These are phyloP conservation scores for Lacerta bilineata DNA, from an alignment of 2,797 vertebrate species.

Conservation along the genomic window DNA sequence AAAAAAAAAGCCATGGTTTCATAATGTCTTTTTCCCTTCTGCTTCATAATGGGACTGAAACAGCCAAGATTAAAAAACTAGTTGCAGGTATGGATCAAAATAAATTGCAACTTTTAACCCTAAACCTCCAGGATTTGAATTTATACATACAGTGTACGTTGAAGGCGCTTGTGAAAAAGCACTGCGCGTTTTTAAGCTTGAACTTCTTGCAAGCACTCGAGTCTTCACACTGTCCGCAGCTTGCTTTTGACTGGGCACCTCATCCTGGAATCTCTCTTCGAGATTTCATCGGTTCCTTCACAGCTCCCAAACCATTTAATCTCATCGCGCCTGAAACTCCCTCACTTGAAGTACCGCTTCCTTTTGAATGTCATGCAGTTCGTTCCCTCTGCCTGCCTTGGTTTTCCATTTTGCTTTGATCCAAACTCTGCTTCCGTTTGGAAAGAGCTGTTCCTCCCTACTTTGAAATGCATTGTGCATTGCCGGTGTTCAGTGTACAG, in stretches of 20 bases:
- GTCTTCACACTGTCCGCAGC: too few species aligned
- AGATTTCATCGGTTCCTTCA: background rate
- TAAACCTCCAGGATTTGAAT: background rate
- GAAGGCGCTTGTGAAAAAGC: background rate
- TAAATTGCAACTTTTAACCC: fast-evolving
- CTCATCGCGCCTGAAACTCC: background rate
- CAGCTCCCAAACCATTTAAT: background rate
- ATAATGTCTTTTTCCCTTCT: slow-evolving; percentile 64
- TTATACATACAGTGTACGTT: fast-evolving
- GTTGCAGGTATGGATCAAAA: slow-evolving; percentile 80
- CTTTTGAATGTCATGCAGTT: background rate
- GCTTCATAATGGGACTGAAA: slow-evolving; percentile 73
- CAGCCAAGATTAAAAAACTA: slow-evolving; percentile 88
- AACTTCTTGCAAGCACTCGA: background rate
- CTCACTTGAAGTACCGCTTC: background rate
- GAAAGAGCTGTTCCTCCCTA: background rate
- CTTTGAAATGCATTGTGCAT: background rate
- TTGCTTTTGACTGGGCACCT: background rate
- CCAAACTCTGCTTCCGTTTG: background rate
- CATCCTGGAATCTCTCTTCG: background rate
- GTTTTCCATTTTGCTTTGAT: background rate
- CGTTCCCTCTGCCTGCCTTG: background rate
- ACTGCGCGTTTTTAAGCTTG: background rate
- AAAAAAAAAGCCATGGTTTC: slow-evolving; percentile 47
- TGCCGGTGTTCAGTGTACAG: background rate